phyloP scores from a whole-genome alignment of 2,113 vertebrate species.

The Oxygymnocypris stewartii region DNA sequence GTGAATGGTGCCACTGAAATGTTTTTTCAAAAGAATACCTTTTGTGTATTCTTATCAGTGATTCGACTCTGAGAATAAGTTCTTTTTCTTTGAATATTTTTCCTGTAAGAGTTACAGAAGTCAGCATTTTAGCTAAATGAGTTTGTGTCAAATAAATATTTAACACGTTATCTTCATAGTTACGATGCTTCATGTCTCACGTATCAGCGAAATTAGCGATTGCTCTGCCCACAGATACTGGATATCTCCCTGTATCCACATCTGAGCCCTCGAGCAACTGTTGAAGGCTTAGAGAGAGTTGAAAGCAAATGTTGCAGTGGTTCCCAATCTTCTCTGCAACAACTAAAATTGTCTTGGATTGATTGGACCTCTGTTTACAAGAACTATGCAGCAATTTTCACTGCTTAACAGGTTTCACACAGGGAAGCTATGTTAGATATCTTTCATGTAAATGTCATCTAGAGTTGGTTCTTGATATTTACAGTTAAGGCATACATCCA shows the following conservation, averaged over 20 bases:
- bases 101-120: neutral
- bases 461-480: neutral
- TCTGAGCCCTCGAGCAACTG: constrained; percentile 59
- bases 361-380: constrained; percentile 60
- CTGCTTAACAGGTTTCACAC: constrained; percentile 46
- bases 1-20: neutral
- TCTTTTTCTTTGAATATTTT: neutral
- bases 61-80: neutral
- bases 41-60: neutral
- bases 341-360: constrained; percentile 63
- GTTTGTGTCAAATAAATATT: neutral
- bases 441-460: constrained; percentile 16
- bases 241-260: constrained; percentile 56
- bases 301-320: constrained; percentile 59
- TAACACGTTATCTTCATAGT: neutral
- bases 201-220: constrained; percentile 52
- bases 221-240: constrained; percentile 57
- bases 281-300: constrained; percentile 64
- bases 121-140: neutral
- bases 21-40: too few species aligned
- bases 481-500: neutral
- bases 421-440: constrained; percentile 15
- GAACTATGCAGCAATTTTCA: constrained; percentile 48
- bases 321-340: constrained; percentile 67
- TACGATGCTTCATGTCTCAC: constrained; percentile 9